phyloP scores from a whole-genome alignment of 2,888 invertebrate genomes.

The Papilio elwesi region DNA sequence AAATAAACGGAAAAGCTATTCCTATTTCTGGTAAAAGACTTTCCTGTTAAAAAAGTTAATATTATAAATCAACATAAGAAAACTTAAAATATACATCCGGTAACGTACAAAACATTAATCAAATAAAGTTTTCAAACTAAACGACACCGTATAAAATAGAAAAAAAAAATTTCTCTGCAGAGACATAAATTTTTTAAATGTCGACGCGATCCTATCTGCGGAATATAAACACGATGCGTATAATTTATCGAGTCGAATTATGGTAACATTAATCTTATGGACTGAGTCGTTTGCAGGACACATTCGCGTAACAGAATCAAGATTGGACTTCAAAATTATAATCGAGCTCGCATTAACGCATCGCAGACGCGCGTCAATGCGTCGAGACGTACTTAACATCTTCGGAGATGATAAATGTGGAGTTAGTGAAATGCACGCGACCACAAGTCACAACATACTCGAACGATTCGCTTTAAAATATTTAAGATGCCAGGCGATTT shows the following conservation, averaged over 20 bases:
- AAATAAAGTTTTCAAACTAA: conserved; percentile 19
- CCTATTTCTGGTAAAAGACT: background rate
- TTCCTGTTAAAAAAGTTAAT: background rate
- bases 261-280: conserved; percentile 37
- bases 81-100: conserved; percentile 10
- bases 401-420: conserved; percentile 77
- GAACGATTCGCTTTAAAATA: conserved; percentile 73
- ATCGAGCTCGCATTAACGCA: conserved; percentile 48
- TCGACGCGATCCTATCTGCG: conserved; percentile 37
- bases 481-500: conserved; percentile 48
- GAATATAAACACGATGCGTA: conserved; percentile 35
- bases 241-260: conserved; percentile 39
- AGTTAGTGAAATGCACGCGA: conserved; percentile 54
- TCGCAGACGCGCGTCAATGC: conserved; percentile 67
- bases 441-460: conserved; percentile 70
- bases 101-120: conserved; percentile 11
- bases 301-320: conserved; percentile 32
- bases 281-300: conserved; percentile 33
- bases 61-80: conserved; percentile 4
- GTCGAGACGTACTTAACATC: conserved; percentile 79
- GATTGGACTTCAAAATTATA: conserved; percentile 44
- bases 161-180: conserved; percentile 30
- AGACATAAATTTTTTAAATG: conserved; percentile 34
- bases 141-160: conserved; percentile 10
- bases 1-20: too few species aligned